phyloP scores from a whole-genome alignment of 2,113 vertebrate species.

The Coturnix japonica region DNA sequence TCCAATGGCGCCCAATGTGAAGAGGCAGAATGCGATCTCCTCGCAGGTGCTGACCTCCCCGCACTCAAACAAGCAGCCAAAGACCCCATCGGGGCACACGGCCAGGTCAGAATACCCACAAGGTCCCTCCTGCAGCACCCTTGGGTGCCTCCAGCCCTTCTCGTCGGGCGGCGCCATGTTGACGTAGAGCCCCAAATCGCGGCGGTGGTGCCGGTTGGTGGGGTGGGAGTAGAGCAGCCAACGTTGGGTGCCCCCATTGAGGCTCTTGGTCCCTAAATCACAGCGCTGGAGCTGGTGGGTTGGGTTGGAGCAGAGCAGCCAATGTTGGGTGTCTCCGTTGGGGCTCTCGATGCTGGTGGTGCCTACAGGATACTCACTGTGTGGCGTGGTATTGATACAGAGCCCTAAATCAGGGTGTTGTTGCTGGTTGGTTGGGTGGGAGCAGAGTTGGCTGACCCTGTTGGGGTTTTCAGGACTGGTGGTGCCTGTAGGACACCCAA shows the following conservation, averaged over 20 bases:
- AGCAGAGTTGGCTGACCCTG: conserved; percentile 64
- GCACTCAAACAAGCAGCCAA: conserved; percentile 90
- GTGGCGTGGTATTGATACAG: conserved; percentile 83
- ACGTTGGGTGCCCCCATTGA: accelerated
- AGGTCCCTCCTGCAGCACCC: conserved; percentile 84
- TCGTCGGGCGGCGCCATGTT: conserved; percentile 79
- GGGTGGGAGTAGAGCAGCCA: conserved; percentile 94
- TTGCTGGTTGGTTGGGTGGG: conserved; percentile 83
- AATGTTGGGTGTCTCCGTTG: background rate
- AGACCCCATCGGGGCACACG: conserved; percentile 65
- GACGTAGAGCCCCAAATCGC: conserved; percentile 87
- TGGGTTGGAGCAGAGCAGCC: conserved; percentile 92
- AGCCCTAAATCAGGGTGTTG: conserved; percentile 83
- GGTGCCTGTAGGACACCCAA: too few relatives aligned
- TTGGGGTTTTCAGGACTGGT: background rate
- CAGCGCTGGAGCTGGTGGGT: conserved; percentile 71
- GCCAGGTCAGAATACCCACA: conserved; percentile 92
- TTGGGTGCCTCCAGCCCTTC: conserved; percentile 78
- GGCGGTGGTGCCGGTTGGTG: conserved; percentile 72
- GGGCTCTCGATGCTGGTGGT: too few relatives aligned
- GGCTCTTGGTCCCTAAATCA: conserved; percentile 75
- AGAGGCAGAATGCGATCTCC: conserved; percentile 75
- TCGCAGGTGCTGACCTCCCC: conserved; percentile 69
- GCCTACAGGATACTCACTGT: background rate
- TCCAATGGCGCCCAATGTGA: background rate